Base-by-base conservation (phyloP, 2,113 vertebrate species). In the Eolophus roseicapilla region DNA sequence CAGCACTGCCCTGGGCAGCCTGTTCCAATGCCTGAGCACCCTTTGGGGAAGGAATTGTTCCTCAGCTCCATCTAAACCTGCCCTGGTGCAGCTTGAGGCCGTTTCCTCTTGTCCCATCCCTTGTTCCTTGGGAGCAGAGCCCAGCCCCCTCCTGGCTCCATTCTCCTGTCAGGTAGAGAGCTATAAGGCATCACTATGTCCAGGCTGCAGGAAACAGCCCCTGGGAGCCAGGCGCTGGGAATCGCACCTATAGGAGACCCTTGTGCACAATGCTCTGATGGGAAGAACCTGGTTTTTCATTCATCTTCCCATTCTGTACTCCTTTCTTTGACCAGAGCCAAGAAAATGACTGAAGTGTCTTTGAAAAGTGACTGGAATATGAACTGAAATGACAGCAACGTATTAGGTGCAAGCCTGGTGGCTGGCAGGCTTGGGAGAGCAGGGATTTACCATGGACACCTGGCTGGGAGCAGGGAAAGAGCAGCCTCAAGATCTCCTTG, bases 181-280 rank as follows among this genome's bases (percentile, higher is more conserved):
- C 33, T 23, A 24, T 35, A 24, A n/a, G 57, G 33, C 62, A 11
- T 37, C 3, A 0, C 17, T 17, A 19, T 28, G 15, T 2, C 14
- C 52, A 44, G 15, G 55, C 35, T 44, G 12, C 1, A 3, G 50
- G 10, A 76, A 9, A 17, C 49, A 75, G 41, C 7, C 21, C 18
- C n/a, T 16, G 37, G 60, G 41, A 84, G 49, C 15, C 0, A 1
- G 39, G 29, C 0, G 1, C 39, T 90, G 69, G 62, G 55, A 24
- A 24, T 25, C 29, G 8, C 10, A 19, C 24, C n/a, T 20, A 0
- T 2, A 3, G 53, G 46, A 92, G 16, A 29, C 11, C 20, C 16
- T 49, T 39, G 47, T 52, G 44, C 17, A 44, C 0, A 1, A 5
- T 10, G 20, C 35, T 46, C 25, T 62, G n/a, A 35, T 57, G 35